Conservation (phyloP, 2,113 vertebrate genomes). For the Pygoscelis adeliae region DNA sequence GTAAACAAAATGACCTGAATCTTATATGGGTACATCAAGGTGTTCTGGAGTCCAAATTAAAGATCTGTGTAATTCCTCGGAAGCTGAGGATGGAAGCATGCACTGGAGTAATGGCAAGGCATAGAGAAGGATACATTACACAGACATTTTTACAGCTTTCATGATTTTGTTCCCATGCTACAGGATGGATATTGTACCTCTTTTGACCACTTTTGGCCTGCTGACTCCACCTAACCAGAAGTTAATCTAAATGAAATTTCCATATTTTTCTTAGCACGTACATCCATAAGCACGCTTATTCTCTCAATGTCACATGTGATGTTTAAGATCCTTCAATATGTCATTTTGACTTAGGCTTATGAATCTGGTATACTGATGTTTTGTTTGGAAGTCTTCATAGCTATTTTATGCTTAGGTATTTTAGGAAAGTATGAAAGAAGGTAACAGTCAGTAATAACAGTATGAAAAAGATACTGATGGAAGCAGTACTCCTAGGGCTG, state of each 20-base stretch:
- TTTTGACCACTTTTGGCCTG: neutral
- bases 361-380: neutral
- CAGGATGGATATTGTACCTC: neutral
- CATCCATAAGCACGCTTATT: rapidly evolving
- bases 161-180: neutral
- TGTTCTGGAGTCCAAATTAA: neutral
- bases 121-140: neutral
- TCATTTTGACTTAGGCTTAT: neutral
- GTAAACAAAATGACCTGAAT: neutral
- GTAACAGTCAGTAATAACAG: neutral
- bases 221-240: neutral
- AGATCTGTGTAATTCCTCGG: neutral
- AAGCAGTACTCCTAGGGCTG: neutral
- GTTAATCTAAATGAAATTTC: neutral
- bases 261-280: neutral
- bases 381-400: neutral
- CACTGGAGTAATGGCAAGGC: neutral
- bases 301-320: neutral
- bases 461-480: neutral
- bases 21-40: neutral
- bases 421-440: neutral
- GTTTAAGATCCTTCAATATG: neutral
- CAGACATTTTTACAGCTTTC: neutral
- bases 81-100: neutral
- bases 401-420: neutral